Conservation (phyloP, 2,797 vertebrate species). For the Ceyx erithaca region DNA sequence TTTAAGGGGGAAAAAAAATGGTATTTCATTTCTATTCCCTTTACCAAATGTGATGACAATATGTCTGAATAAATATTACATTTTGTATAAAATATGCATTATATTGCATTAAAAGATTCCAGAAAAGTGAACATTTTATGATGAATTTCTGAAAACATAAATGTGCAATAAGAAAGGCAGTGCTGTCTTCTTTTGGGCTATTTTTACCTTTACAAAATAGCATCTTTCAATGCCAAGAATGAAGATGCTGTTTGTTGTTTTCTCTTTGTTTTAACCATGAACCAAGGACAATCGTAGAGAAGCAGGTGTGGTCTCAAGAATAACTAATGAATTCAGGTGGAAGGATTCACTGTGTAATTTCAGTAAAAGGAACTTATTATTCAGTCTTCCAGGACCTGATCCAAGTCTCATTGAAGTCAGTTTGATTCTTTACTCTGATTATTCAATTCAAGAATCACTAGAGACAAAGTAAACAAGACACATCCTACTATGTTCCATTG, state of each 20-base stretch:
- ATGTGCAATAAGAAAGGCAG: neutral
- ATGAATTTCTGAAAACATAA: neutral
- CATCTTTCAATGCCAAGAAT: neutral
- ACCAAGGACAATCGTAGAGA: slow-evolving; percentile 14
- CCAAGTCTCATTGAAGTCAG: slow-evolving; percentile 23
- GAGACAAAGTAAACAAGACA: slow-evolving; percentile 46
- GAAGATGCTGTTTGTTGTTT: neutral
- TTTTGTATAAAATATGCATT: neutral
- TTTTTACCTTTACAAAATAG: slow-evolving; percentile 23
- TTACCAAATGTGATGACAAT: neutral
- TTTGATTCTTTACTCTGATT: slow-evolving; percentile 39
- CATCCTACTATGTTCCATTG: neutral
- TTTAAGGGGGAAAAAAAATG: neutral
- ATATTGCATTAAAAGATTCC: neutral
- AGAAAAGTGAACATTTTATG: neutral
- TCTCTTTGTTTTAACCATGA: slow-evolving; percentile 15
- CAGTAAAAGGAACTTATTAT: slow-evolving; percentile 40
- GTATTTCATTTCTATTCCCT: neutral
- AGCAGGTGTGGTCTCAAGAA: slow-evolving; percentile 11
- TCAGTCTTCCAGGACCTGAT: slow-evolving; percentile 22
- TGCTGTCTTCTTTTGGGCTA: neutral
- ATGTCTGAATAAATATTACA: neutral
- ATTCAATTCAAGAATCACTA: slow-evolving; percentile 30
- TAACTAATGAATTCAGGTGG: slow-evolving; percentile 11
- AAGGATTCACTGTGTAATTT: slow-evolving; percentile 9